Evolutionary conservation across 2,797 vertebrate species (phyloP).

Genomic region (Steatocranus sp.): DNA sequence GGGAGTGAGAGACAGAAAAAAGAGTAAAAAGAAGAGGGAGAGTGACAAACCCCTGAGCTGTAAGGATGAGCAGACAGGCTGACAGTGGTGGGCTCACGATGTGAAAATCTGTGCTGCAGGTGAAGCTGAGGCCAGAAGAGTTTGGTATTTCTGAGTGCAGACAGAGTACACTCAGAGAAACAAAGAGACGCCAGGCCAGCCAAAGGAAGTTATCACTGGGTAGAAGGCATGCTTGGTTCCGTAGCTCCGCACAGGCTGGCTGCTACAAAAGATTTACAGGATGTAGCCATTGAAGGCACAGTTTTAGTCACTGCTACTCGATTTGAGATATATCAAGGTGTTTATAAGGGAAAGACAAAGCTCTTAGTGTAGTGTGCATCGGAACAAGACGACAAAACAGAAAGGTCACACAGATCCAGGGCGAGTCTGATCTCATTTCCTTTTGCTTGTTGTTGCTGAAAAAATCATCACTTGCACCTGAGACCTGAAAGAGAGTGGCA

Average conservation of each 20-base stretch:
- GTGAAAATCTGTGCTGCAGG: slow-evolving; percentile 43
- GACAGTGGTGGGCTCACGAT: slow-evolving; percentile 12
- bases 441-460: background rate
- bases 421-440: slow-evolving; percentile 39
- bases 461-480: slow-evolving; percentile 55
- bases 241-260: background rate
- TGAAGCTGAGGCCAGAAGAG: slow-evolving; percentile 30
- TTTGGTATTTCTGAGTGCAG: slow-evolving; percentile 24
- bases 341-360: background rate
- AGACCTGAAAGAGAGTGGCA: slow-evolving; percentile 42
- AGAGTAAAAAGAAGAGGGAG: slow-evolving; percentile 21
- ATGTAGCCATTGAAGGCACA: background rate
- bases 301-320: background rate
- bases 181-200: slow-evolving; percentile 5
- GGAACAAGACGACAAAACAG: background rate
- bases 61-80: slow-evolving; percentile 48
- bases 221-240: background rate
- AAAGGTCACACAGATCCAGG: background rate
- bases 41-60: slow-evolving; percentile 55
- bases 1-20: slow-evolving; percentile 23
- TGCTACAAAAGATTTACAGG: background rate
- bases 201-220: background rate
- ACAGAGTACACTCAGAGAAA: slow-evolving; percentile 1
- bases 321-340: background rate
- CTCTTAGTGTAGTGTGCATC: background rate